phyloP scores from a whole-genome alignment of 2,888 invertebrate species.

The Meta bourneti region DNA sequence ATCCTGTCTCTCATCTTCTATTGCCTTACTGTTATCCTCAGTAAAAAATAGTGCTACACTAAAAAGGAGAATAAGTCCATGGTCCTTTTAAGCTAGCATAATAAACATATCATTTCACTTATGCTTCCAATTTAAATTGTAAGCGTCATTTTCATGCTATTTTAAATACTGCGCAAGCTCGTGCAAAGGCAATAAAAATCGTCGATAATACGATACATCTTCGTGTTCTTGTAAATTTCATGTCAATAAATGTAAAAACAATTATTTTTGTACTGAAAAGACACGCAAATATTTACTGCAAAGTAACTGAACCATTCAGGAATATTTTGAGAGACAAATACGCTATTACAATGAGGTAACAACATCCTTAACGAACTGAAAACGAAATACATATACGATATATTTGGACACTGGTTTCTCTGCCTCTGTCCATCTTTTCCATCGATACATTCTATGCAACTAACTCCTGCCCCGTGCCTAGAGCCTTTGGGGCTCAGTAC shows the following conservation, averaged over 20 bases:
- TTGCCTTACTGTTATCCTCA: background rate
- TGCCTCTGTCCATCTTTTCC: background rate
- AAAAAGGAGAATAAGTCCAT: background rate
- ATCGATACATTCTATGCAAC: background rate
- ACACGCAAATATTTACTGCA: background rate
- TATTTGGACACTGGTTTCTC: too few relatives aligned
- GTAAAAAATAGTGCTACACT: background rate
- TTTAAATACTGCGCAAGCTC: background rate
- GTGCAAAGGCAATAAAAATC: background rate
- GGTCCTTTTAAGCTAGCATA: background rate
- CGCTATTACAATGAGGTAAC: too few relatives aligned
- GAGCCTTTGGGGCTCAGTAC: background rate
- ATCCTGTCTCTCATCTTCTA: too few relatives aligned
- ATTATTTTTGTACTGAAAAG: constrained; percentile 25
- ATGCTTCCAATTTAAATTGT: background rate
- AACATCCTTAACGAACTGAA: too few relatives aligned
- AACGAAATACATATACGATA: too few relatives aligned
- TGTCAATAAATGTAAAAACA: constrained; percentile 17
- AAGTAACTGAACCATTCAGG: background rate
- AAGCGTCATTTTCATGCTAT: background rate
- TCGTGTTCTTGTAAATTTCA: constrained; percentile 24
- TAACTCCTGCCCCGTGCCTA: background rate
- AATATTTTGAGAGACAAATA: constrained; percentile 10
- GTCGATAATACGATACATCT: background rate
- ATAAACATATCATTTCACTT: background rate